A percentile compares a stretch with the other conserved stretches of the same genome.
These are phyloP conservation scores for Drosophila dives DNA, from an alignment of 2,888 invertebrate species.

Conservation along the genomic window DNA sequence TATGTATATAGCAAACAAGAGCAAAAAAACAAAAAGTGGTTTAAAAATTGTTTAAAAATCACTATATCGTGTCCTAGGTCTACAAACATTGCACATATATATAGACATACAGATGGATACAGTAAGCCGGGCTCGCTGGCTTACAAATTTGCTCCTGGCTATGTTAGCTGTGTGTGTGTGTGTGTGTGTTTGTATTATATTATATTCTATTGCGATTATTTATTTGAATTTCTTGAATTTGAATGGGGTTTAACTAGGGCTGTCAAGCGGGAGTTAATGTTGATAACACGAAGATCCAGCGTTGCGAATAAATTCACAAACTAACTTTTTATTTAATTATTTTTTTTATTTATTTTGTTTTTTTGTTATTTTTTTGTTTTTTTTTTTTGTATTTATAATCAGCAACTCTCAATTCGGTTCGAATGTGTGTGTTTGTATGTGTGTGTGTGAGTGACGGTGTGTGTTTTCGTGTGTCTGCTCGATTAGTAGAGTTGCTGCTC, in stretches of 20 bases:
- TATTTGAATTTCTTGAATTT: constrained; percentile 9
- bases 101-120: constrained; percentile 1
- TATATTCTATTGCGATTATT: constrained; percentile 42
- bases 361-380: not conserved
- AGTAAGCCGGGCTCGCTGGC: not conserved
- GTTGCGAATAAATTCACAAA: constrained; percentile 25
- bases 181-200: constrained; percentile 4
- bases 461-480: constrained; percentile 15
- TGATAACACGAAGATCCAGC: constrained; percentile 30
- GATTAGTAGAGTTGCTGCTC: constrained; percentile 43
- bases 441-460: not conserved
- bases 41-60: constrained; percentile 19
- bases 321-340: constrained; percentile 3
- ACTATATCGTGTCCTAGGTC: constrained; percentile 21
- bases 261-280: constrained; percentile 14
- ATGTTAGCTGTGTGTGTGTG: constrained; percentile 9
- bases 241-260: constrained; percentile 17
- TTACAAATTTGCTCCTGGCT: constrained; percentile 30
- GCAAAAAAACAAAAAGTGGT: constrained; percentile 10
- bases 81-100: constrained; percentile 36
- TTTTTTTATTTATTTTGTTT: not conserved
- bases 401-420: constrained; percentile 16
- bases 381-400: constrained; percentile 19
- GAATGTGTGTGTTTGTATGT: constrained; percentile 13
- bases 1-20: constrained; percentile 20